These are phyloP conservation scores for Leptoteleia sp. DNA, from an alignment of 1,140 invertebrate genomes.

Conservation along the genomic window DNA sequence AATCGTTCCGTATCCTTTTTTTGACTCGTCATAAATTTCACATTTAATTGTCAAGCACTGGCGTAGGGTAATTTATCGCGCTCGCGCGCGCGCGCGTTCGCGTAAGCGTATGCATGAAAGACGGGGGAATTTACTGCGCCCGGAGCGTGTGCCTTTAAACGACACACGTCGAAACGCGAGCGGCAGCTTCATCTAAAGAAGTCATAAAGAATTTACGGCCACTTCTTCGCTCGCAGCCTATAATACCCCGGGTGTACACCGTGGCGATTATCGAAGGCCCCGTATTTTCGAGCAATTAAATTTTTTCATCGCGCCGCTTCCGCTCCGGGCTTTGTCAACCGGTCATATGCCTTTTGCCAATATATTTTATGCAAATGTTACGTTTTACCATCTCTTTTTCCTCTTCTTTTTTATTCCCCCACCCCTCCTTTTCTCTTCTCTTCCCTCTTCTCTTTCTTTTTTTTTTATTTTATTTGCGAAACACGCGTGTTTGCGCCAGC, in stretches of 20 bases:
- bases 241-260: slow-evolving; percentile 36
- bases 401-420: no score
- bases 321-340: slow-evolving; percentile 3
- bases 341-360: slow-evolving; percentile 2
- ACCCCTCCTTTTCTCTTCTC: no score
- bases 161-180: slow-evolving; percentile 32
- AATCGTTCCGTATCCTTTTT: slow-evolving; percentile 2
- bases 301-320: slow-evolving; percentile 22
- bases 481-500: no score
- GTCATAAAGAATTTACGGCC: slow-evolving; percentile 59
- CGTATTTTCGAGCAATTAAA: slow-evolving; percentile 42
- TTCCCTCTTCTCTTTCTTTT: no score
- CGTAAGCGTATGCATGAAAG: slow-evolving; percentile 36
- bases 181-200: slow-evolving; percentile 35
- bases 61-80: slow-evolving; percentile 31
- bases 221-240: slow-evolving; percentile 28
- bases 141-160: slow-evolving; percentile 28
- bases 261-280: slow-evolving; percentile 46
- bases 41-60: slow-evolving; percentile 28
- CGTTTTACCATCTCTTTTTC: no score
- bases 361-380: slow-evolving; percentile 11
- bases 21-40: slow-evolving; percentile 24
- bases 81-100: no score
- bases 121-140: slow-evolving; percentile 17
- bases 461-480: no score